phyloP scores from a whole-genome alignment of 2,888 invertebrate genomes.

The Drosophila niveifrons region DNA sequence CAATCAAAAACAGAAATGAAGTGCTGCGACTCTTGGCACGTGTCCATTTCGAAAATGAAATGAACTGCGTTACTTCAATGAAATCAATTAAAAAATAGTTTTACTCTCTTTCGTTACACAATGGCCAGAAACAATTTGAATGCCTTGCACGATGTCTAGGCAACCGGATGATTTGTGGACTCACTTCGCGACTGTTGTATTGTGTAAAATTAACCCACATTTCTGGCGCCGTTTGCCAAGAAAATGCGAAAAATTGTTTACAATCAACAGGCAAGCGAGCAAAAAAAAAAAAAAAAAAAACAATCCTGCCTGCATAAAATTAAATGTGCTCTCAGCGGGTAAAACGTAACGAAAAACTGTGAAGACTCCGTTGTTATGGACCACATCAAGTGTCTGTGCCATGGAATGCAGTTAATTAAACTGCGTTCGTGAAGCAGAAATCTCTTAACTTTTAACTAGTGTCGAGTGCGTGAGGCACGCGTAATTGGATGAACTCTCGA shows the following conservation, averaged over 20 bases:
- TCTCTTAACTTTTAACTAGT: constrained; percentile 37
- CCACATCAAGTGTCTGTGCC: constrained; percentile 39
- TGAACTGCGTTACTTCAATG: constrained; percentile 33
- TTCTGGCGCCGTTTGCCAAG: constrained; percentile 33
- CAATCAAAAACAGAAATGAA: constrained; percentile 3
- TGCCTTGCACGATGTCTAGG: constrained; percentile 64
- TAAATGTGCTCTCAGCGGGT: constrained; percentile 45
- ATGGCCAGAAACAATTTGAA: constrained; percentile 74
- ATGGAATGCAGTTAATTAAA: constrained; percentile 62
- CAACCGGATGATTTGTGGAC: constrained; percentile 57
- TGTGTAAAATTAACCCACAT: constrained; percentile 57
- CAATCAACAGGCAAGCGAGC: constrained; percentile 30
- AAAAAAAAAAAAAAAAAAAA: constrained; percentile 28
- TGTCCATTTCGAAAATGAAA: constrained; percentile 57
- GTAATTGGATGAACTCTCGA: constrained; percentile 38
- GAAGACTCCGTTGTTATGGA: constrained; percentile 29
- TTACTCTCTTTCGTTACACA: constrained; percentile 49
- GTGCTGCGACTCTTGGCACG: constrained; percentile 56
- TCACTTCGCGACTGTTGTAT: constrained; percentile 23
- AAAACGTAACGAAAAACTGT: constrained; percentile 36
- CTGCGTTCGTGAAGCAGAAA: constrained; percentile 32
- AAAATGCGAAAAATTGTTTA: constrained; percentile 54
- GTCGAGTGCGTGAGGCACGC: constrained; percentile 45
- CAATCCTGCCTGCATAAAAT: constrained; percentile 64
- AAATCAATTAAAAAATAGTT: constrained; percentile 69